phyloP scores from a whole-genome alignment of 2,797 vertebrate species.

The Avahi laniger region DNA sequence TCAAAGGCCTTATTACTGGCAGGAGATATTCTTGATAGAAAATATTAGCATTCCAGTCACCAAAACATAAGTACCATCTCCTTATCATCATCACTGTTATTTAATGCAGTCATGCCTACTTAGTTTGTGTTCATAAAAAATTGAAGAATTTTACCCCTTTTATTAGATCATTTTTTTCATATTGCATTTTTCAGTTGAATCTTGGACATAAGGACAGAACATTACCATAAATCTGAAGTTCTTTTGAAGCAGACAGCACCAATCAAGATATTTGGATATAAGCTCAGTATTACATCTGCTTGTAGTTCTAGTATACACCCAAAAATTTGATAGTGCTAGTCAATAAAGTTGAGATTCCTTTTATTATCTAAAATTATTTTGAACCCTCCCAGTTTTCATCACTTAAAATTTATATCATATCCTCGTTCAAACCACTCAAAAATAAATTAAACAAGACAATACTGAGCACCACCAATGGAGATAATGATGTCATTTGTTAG shows the following conservation, averaged over 20 bases:
- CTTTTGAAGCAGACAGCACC: background rate
- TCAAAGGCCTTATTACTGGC: background rate
- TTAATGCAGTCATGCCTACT: background rate
- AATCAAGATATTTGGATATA: background rate
- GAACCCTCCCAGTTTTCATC: background rate
- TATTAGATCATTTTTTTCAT: background rate
- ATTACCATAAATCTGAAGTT: background rate
- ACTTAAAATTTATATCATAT: constrained; percentile 11
- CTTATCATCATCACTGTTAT: background rate
- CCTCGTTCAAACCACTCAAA: background rate
- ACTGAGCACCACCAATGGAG: background rate
- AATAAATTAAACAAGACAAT: background rate
- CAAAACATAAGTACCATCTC: background rate
- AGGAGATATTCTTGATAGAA: background rate
- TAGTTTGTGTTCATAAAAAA: background rate
- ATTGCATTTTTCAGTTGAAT: background rate
- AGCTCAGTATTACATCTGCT: background rate
- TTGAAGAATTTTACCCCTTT: background rate
- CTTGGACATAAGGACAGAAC: background rate
- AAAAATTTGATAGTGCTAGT: background rate
- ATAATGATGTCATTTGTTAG: background rate
- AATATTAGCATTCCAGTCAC: background rate
- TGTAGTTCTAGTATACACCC: background rate
- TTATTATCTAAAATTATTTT: background rate
- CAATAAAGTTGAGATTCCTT: background rate